Evolutionary conservation across 2,888 invertebrate genomes (phyloP), one percentile per base, ranked within the genome.

Genomic region (Erebia palarica): DNA sequence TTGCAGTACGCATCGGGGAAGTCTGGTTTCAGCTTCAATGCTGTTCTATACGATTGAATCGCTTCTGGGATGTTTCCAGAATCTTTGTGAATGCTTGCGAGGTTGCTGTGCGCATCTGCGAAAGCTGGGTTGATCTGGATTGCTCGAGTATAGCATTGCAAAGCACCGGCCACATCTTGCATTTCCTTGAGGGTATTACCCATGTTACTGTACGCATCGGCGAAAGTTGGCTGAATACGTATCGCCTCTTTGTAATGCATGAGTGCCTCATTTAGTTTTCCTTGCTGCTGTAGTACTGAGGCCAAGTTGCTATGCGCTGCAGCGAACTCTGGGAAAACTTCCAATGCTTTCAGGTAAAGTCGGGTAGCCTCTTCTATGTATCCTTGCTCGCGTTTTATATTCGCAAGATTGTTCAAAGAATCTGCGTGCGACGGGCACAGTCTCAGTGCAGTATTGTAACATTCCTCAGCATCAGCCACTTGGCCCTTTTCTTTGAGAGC

Each of bases 1-100:
- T 99, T 99, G 91, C 99, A 99, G 86, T 99, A 99, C 0, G 99
- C 99, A 90, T 99, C 99, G 0, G 99, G 99, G 88, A 99, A 99
- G 86, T 99, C 99, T 0, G 99, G 99, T 88, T 99, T 99, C 77
- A 99, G 91, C 86, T 99, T 99, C 74, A 99, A 93, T 14, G 99
- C 99, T 0, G 99, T 99, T 81, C 98, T 95, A 90, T 99, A 99
- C 1, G 98, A 98, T 83, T 97, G 97, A 80, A 99, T 99, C 1
- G 99, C 99, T 93, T 99, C 99, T 9, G 99, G 99, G 86, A 99
- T 99, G 91, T 99, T 99, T 68, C 99, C 99, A 57, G 98, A 98
- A 89, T 99, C 99, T 93, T 99, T 99, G 88, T 99, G 99, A 81
- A 99, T 99, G 80, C 99, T 99, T 57, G 99, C 99, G 81, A 99